Evolutionary conservation across 2,888 invertebrate genomes (phyloP), one percentile per base, ranked within the genome.

Genomic region (Drosophila atripex): DNA sequence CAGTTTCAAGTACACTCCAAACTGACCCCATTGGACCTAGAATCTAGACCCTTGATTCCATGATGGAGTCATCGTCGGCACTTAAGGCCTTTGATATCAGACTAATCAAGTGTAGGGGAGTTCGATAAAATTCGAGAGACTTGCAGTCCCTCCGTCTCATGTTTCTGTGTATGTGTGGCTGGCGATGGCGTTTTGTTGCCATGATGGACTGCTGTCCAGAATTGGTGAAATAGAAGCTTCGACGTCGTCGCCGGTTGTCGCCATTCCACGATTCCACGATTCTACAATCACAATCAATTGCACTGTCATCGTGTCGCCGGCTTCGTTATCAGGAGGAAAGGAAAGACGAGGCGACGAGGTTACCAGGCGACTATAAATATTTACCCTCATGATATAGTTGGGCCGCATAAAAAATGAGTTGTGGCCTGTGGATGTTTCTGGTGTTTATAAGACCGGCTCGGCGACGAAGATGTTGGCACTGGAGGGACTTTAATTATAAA

Each of bases 341-440:
- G 70, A 57, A 77, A 68, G 74, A 52, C 84, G 80, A 82, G 87
- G 86, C 84, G 74, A 52, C 84, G 80, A 82, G 87, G 86, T 86
- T 82, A 86, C 86, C 71, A 77, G 68, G 72, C 86, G 71, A 80
- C 84, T 84, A 84, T 84, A 84, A 84, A 84, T 88, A 80, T 84
- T 86, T 80, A 84, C 85, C 63, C 78, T 70, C 72, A 60, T 76
- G 78, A 80, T 68, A 64, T 66, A 64, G 64, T 88, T 78, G 77
- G 52, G 52, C 11, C 51, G 65, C 52, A 73, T 54, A 55, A 54
- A 72, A 64, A 70, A 46, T 72, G 53, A 70, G 63, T 63, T 57
- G 69, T 51, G 53, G 49, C 54, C 47, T 41, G 51, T 21, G 51
- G 61, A 39, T 59, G 69, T 47, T 65, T 23, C 28, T 46, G 46